Base-by-base conservation (phyloP, 1,140 invertebrate genomes). In the Kradibia gibbosae region DNA sequence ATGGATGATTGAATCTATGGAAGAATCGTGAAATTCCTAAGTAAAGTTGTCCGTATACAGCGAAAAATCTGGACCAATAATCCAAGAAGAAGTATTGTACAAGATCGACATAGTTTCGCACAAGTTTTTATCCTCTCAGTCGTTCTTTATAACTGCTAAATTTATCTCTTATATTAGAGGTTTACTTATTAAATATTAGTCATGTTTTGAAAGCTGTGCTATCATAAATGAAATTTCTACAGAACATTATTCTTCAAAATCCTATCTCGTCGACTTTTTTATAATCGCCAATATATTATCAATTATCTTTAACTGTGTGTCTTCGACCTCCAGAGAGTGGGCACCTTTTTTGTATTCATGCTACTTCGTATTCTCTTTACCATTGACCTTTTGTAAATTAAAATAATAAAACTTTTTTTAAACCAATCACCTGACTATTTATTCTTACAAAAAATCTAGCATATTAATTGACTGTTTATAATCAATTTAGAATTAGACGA, bases 241-340 rank as follows among this genome's bases (percentile, higher is more conserved):
- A 84, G 86, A 82, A 87, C 88, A 89, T 90, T 90, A 89, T 90
- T 90, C 89, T 87, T 82, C 82, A 82, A 83, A 87, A 85, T 85
- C 87, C 85, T 85, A 84, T 17, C 17, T 34, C 39, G 78, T 45
- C 45, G 62, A 81, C 36, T 62, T 75, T 25, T 86, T 88, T 86
- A 83, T 86, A 89, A 88, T 90, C 89, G 86, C 88, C 89, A 90
- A 90, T 90, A 90, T 85, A 90, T 90, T 89, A 89, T 82, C 84
- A 42, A 86, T 82, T 86, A 87, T 85, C 86, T 86, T 86, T 80
- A 86, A 88, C 85, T 88, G 85, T 85, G 78, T 65, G 76, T 34
- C 77, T 57, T n/a, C 42, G 1, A 28, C 36, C 67, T 74, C 31
- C 81, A 11, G 28, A 20, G 55, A 11, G 25, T 28, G 57, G 28